Evolutionary conservation across 1,140 invertebrate species (phyloP).

Genomic region (Tetramorium simillimum): DNA sequence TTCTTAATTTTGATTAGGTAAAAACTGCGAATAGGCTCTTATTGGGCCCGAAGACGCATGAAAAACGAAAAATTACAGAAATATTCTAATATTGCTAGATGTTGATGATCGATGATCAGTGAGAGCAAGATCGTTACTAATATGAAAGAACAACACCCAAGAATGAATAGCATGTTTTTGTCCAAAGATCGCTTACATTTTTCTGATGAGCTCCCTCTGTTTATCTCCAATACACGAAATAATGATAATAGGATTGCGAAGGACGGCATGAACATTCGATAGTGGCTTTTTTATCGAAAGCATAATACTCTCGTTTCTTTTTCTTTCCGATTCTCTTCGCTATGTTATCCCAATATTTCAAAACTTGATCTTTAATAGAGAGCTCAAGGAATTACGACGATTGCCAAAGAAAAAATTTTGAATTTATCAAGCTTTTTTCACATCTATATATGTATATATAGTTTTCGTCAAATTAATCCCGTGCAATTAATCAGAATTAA

Average conservation of each 20-base stretch:
- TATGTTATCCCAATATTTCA: neutral
- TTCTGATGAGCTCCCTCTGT: neutral
- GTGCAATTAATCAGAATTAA: neutral
- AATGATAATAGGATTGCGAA: constrained; percentile 44
- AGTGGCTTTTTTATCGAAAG: neutral
- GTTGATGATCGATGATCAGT: constrained; percentile 52
- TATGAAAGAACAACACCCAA: constrained; percentile 58
- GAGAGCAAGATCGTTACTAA: constrained; percentile 50
- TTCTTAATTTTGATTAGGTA: constrained; percentile 69
- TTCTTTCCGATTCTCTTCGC: neutral
- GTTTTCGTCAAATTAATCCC: neutral
- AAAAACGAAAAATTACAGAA: constrained; percentile 34
- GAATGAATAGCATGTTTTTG: constrained; percentile 25
- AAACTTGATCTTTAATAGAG: constrained; percentile 11
- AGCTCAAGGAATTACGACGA: neutral
- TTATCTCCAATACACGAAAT: constrained; percentile 14
- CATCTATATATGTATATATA: neutral
- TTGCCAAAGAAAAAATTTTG: neutral
- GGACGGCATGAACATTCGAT: constrained; percentile 1
- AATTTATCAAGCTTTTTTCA: neutral
- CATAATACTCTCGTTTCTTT: neutral
- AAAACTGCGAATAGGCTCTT: neutral
- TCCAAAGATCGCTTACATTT: neutral
- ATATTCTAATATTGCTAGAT: constrained; percentile 70
- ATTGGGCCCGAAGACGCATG: neutral